Evolutionary conservation across 2,797 vertebrate species (phyloP).

Genomic region (Eulemur albifrons): DNA sequence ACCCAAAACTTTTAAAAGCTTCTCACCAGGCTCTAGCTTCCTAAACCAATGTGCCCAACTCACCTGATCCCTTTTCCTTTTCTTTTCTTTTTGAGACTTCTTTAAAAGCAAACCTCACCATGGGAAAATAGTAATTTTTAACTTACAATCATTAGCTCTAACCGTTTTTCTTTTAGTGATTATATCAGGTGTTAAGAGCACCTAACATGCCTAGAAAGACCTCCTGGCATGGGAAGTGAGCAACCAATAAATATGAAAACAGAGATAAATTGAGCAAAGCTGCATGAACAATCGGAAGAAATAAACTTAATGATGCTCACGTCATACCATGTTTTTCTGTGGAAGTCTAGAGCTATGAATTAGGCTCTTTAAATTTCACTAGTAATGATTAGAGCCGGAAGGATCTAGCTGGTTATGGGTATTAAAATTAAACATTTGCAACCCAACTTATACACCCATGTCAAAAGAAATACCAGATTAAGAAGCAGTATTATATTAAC

Average conservation of each 20-base stretch:
- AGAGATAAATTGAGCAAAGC: not conserved
- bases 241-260: not conserved
- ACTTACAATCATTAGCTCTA: not conserved
- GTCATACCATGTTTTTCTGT: not conserved
- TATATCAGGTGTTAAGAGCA: not conserved
- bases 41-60: not conserved
- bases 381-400: slow-evolving; percentile 5
- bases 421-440: slow-evolving; percentile 52
- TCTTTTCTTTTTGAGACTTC: not conserved
- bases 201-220: not conserved
- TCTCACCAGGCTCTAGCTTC: not conserved
- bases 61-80: not conserved
- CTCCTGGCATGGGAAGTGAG: not conserved
- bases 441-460: not conserved
- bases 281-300: slow-evolving; percentile 17
- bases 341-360: slow-evolving; percentile 11
- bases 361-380: slow-evolving; percentile 24
- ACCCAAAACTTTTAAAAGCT: slow-evolving; percentile 31
- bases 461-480: slow-evolving; percentile 18
- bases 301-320: not conserved
- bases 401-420: not conserved
- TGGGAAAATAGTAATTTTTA: not conserved
- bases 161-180: not conserved
- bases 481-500: not conserved
- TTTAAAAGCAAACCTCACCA: slow-evolving; percentile 18